Evolutionary conservation across 2,113 vertebrate genomes (phyloP), one percentile per base, ranked within the genome.

Genomic region (Megaceryle maxima): DNA sequence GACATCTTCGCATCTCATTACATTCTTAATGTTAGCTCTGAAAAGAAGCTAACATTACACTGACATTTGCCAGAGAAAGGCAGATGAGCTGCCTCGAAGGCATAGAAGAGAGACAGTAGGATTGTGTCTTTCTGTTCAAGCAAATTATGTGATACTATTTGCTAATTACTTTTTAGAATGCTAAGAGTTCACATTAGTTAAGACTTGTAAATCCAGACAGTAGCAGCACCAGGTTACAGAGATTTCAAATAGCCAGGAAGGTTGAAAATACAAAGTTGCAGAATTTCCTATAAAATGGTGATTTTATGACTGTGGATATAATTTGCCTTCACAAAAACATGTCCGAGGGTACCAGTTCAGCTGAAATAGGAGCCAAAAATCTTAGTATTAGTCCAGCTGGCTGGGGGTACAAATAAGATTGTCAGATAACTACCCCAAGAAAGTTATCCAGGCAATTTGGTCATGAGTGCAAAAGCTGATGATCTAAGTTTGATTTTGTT

Each of bases 401-500:
- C 8, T 35, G 10, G 20, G 41, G 13, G 14, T 41, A 44, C 25
- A 73, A 48, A 19, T 11, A n/a, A 44, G 43, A 16, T 26, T 43
- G 16, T 24, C 3, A 0, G 33, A 22, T 16, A 41, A 44, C 13
- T 48, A 26, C 67, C 53, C 35, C 53, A 33, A 43, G n/a, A 22
- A 57, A 63, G 26, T 22, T 44, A 21, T 26, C 11, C 19, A 13
- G 3, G 3, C 37, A 11, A 5, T 39, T 69, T 13, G 13, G 17
- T 4, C 31, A 41, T 16, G 17, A 35, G 21, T 5, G 20, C 11
- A 18, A 51, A 41, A 59, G 7, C 33, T 28, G 33, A 4, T 37
- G 5, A 1, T 1, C 7, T 4, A 2, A 2, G 8, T 5, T 64
- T 39, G 20, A 5, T 41, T 50, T 67, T 48, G 46, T 26, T 56